These are phyloP conservation scores for Eufriesea mexicana DNA, from an alignment of 1,140 invertebrate genomes.

Conservation along the genomic window DNA sequence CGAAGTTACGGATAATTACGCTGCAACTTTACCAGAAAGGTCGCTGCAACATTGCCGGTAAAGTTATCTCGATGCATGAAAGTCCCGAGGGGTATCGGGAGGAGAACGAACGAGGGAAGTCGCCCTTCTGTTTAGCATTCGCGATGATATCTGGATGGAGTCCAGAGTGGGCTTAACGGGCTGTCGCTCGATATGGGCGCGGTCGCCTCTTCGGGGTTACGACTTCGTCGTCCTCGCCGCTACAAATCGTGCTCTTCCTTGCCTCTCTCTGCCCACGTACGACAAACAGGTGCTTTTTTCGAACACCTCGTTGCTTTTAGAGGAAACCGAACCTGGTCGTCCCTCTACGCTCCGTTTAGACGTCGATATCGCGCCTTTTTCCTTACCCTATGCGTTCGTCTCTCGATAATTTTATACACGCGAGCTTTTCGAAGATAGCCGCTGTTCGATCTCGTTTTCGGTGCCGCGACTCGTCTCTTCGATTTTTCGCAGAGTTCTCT, in stretches of 20 bases:
- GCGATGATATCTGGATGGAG: conserved; percentile 66
- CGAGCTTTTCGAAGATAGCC: not conserved
- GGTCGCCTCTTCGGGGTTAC: conserved; percentile 60
- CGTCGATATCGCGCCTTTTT: not conserved
- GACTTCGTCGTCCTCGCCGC: conserved; percentile 47
- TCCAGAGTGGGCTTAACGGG: conserved; percentile 58
- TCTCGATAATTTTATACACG: no score
- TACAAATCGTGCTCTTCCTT: conserved; percentile 25
- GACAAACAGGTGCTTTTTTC: conserved; percentile 53
- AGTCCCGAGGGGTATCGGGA: conserved; percentile 31
- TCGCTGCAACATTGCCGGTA: conserved; percentile 27
- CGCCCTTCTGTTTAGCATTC: conserved; percentile 64
- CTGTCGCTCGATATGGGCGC: conserved; percentile 64
- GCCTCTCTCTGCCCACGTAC: conserved; percentile 35
- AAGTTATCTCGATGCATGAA: conserved; percentile 40
- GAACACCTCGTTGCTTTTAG: not conserved
- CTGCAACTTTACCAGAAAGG: conserved; percentile 44
- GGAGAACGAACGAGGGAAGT: conserved; percentile 45
- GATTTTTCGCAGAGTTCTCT: no score
- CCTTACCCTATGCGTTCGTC: not conserved
- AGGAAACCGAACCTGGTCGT: not conserved
- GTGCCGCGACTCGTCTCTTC: no score
- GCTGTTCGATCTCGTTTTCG: no score
- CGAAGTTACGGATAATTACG: conserved; percentile 50
- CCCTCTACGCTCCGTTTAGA: not conserved